Percentiles rank a stretch among this genome's conserved stretches.
These are phyloP conservation scores for Euthynnus affinis DNA, from an alignment of 2,797 vertebrate species.

Conservation along the genomic window DNA sequence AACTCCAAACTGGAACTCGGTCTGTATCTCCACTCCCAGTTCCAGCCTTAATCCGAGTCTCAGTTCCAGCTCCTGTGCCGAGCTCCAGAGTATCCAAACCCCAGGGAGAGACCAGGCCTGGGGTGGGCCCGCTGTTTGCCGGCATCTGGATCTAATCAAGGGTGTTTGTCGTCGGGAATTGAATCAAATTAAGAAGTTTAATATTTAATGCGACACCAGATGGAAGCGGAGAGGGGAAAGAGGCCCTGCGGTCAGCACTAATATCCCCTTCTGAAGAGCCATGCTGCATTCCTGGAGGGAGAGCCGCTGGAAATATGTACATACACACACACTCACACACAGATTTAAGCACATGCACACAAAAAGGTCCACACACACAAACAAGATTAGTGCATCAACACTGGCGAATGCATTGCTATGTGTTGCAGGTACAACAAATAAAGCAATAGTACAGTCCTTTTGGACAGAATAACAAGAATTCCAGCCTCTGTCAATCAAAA, in stretches of 20 bases:
- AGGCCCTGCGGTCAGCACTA: slow-evolving; percentile 78
- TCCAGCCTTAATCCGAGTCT: slow-evolving; percentile 55
- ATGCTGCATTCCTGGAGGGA: slow-evolving; percentile 71
- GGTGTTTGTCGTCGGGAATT: slow-evolving; percentile 83
- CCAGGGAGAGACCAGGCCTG: slow-evolving; percentile 51
- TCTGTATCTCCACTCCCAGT: slow-evolving; percentile 44
- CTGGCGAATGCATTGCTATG: slow-evolving; percentile 24
- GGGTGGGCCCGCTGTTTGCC: slow-evolving; percentile 61
- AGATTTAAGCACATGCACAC: slow-evolving; percentile 9
- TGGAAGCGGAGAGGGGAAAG: slow-evolving; percentile 81
- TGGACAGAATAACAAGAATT: slow-evolving; percentile 20
- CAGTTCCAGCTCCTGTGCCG: slow-evolving; percentile 59
- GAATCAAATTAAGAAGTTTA: slow-evolving; percentile 86
- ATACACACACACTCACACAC: slow-evolving; percentile 55
- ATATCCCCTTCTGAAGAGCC: slow-evolving; percentile 79
- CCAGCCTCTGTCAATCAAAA: slow-evolving; percentile 36
- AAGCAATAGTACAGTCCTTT: too few relatives aligned
- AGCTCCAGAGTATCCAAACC: slow-evolving; percentile 57
- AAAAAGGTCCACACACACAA: slow-evolving; percentile 31
- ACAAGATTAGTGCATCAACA: slow-evolving; percentile 46
- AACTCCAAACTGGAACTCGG: slow-evolving; percentile 39
- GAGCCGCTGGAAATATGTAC: slow-evolving; percentile 72
- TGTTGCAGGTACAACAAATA: too few relatives aligned
- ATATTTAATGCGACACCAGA: slow-evolving; percentile 85
- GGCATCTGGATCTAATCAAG: slow-evolving; percentile 82